Evolutionary conservation across 2,113 vertebrate species (phyloP), one percentile per base, ranked within the genome.

Genomic region (Geococcyx californianus): DNA sequence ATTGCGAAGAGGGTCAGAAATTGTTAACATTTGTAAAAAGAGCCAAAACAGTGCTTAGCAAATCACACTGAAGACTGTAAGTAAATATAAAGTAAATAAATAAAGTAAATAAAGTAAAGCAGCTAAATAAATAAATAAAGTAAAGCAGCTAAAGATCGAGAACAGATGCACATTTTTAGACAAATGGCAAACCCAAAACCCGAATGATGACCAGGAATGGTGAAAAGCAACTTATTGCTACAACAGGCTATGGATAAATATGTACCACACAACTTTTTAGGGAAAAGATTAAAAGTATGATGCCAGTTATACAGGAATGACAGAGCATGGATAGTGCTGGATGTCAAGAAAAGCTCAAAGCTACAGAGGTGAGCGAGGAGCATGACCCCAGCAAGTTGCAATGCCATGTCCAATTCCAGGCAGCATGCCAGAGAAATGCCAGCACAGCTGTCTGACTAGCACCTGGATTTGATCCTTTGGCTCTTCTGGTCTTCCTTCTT

Each of bases 381-480:
- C 78, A 45, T 0, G 47, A 62, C 26, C 79, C 68, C 89, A 44
- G 58, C 3, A 55, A 79, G 63, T 1, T 29, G 40, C 44, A 73
- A 6, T 0, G 10, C 24, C 79, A 47, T n/a, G 62, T 45, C 73
- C 55, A 29, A 34, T 28, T 49, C 3, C 80, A 80, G 72, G 18
- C 63, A 85, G 60, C 82, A 82, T 0, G 0, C 69, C 74, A 87
- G n/a, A 42, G 76, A 67, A 0, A 0, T 8, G 42, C 16, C 77
- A 93, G 78, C n/a, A 51, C 16, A 0, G 78, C 26, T 0, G 0
- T 51, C 69, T 9, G 16, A 33, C 55, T 70, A 45, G 59, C 1
- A 0, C 15, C 82, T 33, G 13, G 0, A 59, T 13, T 21, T 1
- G 1, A 10, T 21, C 10, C 23, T 2, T 84, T 25, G 21, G 17